Percentiles rank a stretch among this genome's conserved stretches.
These are phyloP conservation scores for Eira barbara DNA, from an alignment of 2,113 vertebrate species.

Conservation along the genomic window DNA sequence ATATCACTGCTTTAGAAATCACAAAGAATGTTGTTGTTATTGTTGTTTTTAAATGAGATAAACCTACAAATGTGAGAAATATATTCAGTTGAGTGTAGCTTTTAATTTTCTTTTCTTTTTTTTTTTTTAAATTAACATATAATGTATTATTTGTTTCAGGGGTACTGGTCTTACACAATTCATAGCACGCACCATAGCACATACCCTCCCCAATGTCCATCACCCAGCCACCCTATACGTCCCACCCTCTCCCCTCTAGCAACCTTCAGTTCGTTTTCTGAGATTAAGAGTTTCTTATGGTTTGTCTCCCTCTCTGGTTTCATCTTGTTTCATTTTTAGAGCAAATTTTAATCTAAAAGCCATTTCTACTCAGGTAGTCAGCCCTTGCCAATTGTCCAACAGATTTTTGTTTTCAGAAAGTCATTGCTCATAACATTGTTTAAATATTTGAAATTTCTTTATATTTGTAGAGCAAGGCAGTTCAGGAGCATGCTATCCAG, in stretches of 20 bases:
- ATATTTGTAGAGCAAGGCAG: background rate
- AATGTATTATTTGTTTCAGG: too few species aligned
- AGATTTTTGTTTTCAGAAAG: background rate
- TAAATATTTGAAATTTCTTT: constrained; percentile 17
- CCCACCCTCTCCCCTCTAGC: too few species aligned
- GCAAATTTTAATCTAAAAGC: background rate
- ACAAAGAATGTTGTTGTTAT: constrained; percentile 2
- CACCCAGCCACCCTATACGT: too few species aligned
- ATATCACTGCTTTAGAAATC: background rate
- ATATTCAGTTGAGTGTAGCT: background rate
- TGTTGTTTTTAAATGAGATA: background rate
- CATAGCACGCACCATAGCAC: too few species aligned
- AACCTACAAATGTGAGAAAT: background rate
- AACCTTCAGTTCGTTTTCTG: too few species aligned
- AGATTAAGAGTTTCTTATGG: too few species aligned
- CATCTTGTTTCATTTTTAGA: background rate
- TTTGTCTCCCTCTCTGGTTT: too few species aligned
- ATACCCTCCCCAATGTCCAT: too few species aligned
- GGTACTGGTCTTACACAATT: too few species aligned
- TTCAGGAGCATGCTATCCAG: background rate
- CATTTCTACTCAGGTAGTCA: background rate
- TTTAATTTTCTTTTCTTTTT: background rate
- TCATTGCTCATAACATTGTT: background rate
- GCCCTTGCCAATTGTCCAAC: background rate
- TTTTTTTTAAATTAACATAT: too few species aligned